Evolutionary conservation across 2,888 invertebrate genomes (phyloP), one percentile per base, ranked within the genome.

Genomic region (Rhimphoctona megacephalus): DNA sequence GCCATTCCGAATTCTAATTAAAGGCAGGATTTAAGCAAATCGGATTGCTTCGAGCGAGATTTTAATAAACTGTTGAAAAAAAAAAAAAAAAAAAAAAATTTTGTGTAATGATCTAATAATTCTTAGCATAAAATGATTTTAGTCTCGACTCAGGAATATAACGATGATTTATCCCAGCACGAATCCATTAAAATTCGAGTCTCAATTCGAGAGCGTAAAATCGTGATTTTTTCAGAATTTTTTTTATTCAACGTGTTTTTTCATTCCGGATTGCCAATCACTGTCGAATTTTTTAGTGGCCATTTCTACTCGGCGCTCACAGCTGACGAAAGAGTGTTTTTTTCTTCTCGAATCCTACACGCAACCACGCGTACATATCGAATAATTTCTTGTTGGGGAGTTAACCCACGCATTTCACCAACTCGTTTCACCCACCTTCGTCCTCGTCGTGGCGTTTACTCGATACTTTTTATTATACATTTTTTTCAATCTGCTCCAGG

Each of bases 341-440:
- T 70, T 43, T 46, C 19, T 57, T 14, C 22, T 70, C 25, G n/a
- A 85, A 85, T 76, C 84, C 84, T 85, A 85, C 84, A 64, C 66
- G 67, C 25, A 36, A 66, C 73, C 83, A 64, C 69, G 66, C 49
- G 52, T 67, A 64, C 69, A 83, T 72, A 67, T 78, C 78, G 81
- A 83, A 46, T 67, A 36, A 74, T 81, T 69, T 82, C 77, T 77
- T 52, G 80, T 57, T 25, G 25, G 76, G 43, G 30, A 49, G 85
- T 86, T 90, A 89, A 87, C 93, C 93, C 91, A 93, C 93, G 91
- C 92, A 89, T 85, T 88, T 86, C 89, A 89, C 91, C 90, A 92
- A 93, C 94, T 90, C 90, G 92, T 92, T 89, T 91, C 92, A 92
- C 92, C 94, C 94, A 94, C 94, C 93, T 93, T 93, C 93, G 92